phyloP scores from a whole-genome alignment of 2,888 invertebrate genomes.

The Serrognathus titanus region DNA sequence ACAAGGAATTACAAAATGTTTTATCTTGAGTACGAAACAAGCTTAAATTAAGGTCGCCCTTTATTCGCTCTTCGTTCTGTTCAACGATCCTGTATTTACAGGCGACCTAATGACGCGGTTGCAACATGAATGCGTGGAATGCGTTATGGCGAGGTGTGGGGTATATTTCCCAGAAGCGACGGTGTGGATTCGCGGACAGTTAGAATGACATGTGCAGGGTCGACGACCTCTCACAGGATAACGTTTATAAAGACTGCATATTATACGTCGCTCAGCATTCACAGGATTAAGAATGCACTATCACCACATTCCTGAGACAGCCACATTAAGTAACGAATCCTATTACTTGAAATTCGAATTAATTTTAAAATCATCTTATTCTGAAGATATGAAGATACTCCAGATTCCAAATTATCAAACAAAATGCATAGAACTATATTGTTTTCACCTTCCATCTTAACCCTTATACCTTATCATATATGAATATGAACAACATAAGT shows the following conservation, averaged over 20 bases:
- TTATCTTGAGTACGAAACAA: no score
- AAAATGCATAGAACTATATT: no score
- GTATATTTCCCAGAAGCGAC: constrained; percentile 54
- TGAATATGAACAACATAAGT: no score
- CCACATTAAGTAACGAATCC: no score
- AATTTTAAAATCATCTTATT: no score
- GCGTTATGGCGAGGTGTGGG: constrained; percentile 43
- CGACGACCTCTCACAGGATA: constrained; percentile 48
- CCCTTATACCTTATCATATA: no score
- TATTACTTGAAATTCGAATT: no score
- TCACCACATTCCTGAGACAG: no score
- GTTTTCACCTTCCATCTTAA: no score
- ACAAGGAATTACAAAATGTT: no score
- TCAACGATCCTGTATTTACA: constrained; percentile 14
- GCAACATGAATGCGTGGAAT: constrained; percentile 40
- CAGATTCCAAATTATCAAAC: no score
- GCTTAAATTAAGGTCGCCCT: background rate
- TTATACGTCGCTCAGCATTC: constrained; percentile 5
- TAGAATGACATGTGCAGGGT: constrained; percentile 49
- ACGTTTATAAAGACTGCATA: constrained; percentile 11
- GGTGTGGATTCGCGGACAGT: constrained; percentile 47
- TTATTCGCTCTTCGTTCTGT: background rate
- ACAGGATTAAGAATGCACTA: constrained; percentile 6
- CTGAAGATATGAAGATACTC: no score
- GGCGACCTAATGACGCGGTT: constrained; percentile 30